Percentiles rank a stretch among this genome's conserved stretches.
These are phyloP conservation scores for Cheilosia vernalis DNA, from an alignment of 2,888 invertebrate genomes.

Conservation along the genomic window DNA sequence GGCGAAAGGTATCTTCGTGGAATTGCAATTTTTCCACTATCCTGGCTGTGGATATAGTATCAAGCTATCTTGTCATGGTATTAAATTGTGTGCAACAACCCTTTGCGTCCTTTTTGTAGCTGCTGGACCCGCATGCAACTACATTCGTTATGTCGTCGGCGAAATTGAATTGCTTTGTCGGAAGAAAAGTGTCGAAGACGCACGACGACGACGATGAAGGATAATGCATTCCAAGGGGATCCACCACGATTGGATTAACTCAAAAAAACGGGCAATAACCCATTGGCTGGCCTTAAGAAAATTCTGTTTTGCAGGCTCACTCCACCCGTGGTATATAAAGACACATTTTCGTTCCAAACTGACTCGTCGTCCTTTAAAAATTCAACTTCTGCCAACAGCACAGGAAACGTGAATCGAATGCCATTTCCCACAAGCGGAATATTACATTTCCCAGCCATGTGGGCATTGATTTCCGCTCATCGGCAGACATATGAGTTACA, in stretches of 20 bases:
- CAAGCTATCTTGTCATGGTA: conserved; percentile 32
- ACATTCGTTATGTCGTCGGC: conserved; percentile 28
- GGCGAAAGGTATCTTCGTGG: conserved; percentile 11
- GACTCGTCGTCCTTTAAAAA: no score
- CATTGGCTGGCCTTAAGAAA: background rate
- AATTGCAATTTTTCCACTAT: conserved; percentile 23
- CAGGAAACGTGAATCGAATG: conserved; percentile 39
- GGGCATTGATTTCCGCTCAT: conserved; percentile 7
- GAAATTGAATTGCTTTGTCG: conserved; percentile 43
- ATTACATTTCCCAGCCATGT: conserved; percentile 23
- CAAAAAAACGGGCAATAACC: background rate
- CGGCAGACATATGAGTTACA: background rate
- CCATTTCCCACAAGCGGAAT: conserved; percentile 16
- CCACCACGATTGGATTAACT: background rate
- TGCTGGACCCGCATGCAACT: background rate
- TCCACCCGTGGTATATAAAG: no score
- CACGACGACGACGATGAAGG: background rate
- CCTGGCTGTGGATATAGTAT: background rate
- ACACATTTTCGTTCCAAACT: no score
- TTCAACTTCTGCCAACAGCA: background rate
- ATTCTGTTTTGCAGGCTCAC: no score
- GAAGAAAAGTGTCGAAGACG: conserved; percentile 16
- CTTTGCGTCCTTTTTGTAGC: conserved; percentile 16
- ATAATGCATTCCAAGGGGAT: conserved; percentile 13
- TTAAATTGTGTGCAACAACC: conserved; percentile 35